A percentile compares a stretch with the other conserved stretches of the same genome.
Evolutionary conservation across 1,140 invertebrate genomes (phyloP).

Genomic region (Eubasilissa regina): DNA sequence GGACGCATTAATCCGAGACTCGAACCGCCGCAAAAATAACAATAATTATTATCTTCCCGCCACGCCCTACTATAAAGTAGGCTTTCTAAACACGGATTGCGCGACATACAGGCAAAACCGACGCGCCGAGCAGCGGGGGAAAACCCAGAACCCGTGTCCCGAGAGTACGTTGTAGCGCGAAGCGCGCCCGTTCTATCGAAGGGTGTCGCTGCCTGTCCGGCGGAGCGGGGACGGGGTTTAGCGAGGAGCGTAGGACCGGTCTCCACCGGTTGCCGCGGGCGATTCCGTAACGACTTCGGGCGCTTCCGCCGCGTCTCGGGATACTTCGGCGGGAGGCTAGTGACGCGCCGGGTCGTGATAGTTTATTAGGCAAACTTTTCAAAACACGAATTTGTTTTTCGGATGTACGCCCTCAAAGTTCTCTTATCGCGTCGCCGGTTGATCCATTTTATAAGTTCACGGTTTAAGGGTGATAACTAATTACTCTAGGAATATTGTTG

Average conservation of each 20-base stretch:
- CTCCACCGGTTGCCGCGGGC: background rate
- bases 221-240: background rate
- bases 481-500: too few relatives aligned
- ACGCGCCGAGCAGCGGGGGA: background rate
- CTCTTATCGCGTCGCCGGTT: too few relatives aligned
- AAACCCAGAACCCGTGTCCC: too few relatives aligned
- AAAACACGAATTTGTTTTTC: too few relatives aligned
- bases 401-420: too few relatives aligned
- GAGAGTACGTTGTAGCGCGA: too few relatives aligned
- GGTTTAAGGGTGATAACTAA: too few relatives aligned
- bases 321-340: background rate
- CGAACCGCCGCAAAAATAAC: slow-evolving; percentile 28
- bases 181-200: background rate
- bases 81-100: slow-evolving; percentile 9
- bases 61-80: slow-evolving; percentile 12
- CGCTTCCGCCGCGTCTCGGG: background rate
- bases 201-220: background rate
- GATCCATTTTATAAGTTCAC: too few relatives aligned
- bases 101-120: background rate
- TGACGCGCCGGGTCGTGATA: background rate
- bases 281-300: slow-evolving; percentile 27
- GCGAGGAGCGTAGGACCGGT: slow-evolving; percentile 25
- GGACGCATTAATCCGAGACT: slow-evolving; percentile 24
- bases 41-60: slow-evolving; percentile 34
- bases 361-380: slow-evolving; percentile 1